Percentiles rank a stretch among this genome's conserved stretches.
phyloP scores from a whole-genome alignment of 1,140 invertebrate genomes.

The Magallana angulata region DNA sequence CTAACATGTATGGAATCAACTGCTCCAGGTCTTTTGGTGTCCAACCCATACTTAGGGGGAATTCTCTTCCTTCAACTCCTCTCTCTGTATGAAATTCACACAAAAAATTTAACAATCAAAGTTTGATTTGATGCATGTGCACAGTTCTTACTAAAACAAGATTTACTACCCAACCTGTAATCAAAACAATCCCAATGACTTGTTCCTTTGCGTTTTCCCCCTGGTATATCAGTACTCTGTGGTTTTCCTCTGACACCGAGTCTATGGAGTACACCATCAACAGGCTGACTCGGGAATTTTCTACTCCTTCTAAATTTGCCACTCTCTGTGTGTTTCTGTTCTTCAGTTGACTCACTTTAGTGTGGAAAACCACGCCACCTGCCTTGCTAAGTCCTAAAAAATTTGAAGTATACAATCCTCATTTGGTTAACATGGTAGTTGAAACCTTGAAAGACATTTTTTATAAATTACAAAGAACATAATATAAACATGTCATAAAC shows the following conservation, averaged over 20 bases:
- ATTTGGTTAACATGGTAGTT: no score
- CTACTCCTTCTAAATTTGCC: not conserved
- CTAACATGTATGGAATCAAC: constrained; percentile 54
- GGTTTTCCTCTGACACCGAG: not conserved
- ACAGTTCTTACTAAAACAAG: no score
- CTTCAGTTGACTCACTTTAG: constrained; percentile 34
- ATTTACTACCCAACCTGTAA: constrained; percentile 36
- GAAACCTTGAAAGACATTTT: no score
- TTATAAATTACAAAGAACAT: no score
- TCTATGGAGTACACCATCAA: constrained; percentile 52
- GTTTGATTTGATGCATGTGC: not conserved
- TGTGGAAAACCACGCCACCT: constrained; percentile 55
- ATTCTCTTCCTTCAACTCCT: constrained; percentile 41
- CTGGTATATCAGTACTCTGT: constrained; percentile 55
- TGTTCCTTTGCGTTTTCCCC: constrained; percentile 45
- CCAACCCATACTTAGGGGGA: constrained; percentile 48
- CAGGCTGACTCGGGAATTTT: constrained; percentile 26
- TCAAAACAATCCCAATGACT: constrained; percentile 46
- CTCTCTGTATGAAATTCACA: constrained; percentile 39
- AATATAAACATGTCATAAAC: not conserved
- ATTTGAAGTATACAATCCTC: no score
- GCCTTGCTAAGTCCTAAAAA: constrained; percentile 60
- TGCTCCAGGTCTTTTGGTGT: constrained; percentile 50
- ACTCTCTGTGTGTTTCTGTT: not conserved
- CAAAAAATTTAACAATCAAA: not conserved